Evolutionary conservation across 2,888 invertebrate genomes (phyloP).

Genomic region (Tipula lateralis): DNA sequence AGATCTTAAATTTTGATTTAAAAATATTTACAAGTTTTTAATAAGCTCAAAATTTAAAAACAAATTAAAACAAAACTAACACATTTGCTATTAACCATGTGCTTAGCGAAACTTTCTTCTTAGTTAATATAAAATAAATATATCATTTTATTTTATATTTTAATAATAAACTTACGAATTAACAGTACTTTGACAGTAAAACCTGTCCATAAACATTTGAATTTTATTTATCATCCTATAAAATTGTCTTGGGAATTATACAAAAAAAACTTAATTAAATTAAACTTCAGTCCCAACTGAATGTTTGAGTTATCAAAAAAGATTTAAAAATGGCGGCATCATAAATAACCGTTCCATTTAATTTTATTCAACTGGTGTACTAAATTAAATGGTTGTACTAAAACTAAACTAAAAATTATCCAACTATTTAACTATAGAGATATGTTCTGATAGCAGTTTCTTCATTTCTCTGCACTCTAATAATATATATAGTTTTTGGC

Average conservation of each 20-base stretch:
- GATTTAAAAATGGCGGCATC: no score
- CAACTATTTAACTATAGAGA: background rate
- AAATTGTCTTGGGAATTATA: background rate
- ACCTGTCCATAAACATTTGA: constrained; percentile 24
- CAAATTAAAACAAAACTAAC: background rate
- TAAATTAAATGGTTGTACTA: background rate
- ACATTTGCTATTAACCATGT: background rate
- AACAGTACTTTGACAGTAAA: constrained; percentile 31
- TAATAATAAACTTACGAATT: background rate
- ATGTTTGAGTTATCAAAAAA: no score
- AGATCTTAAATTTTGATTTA: background rate
- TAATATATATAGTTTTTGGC: background rate
- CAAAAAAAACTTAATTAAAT: background rate
- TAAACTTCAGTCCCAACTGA: no score
- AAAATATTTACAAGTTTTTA: background rate
- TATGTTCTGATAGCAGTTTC: background rate
- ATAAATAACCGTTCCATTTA: background rate
- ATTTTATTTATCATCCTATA: background rate
- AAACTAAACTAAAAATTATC: background rate
- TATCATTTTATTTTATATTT: background rate
- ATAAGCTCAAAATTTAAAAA: background rate
- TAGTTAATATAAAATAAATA: background rate
- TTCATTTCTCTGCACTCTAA: background rate
- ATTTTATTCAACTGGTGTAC: background rate
- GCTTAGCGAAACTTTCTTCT: background rate